Evolutionary conservation across 37 sponge, comb jelly and placozoan species (phyloP), one percentile per base, ranked within the genome.

Genomic region (Ephydatia muelleri): DNA sequence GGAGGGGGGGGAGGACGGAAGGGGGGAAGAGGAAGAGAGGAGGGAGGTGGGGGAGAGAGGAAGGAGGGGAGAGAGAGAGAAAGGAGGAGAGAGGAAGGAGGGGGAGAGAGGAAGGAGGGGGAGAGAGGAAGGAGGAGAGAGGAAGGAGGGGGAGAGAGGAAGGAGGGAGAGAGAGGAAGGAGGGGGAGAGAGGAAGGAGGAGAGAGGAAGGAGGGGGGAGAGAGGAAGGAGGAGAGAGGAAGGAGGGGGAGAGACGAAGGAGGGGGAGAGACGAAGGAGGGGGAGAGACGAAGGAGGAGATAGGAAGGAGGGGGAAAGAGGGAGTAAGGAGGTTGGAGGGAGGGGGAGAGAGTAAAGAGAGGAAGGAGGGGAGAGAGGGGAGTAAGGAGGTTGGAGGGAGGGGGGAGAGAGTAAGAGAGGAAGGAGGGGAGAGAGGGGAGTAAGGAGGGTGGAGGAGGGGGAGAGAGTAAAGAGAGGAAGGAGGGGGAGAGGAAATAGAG

Each of bases 11-110:
- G 66, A n/a, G 72, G n/a, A n/a, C n/a, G n/a, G n/a, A n/a, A n/a
- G 67, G 67, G 67, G 21, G 67, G 67, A 21, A 65, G 67, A 65
- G 67, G 67, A 21, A 65, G 67, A 65, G n/a, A n/a, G n/a, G n/a
- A n/a, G n/a, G n/a, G n/a, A n/a, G n/a, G n/a, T n/a, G n/a, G n/a
- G 71, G 70, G 82, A 36, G 49, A 70, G 82, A 38, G 71, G 40
- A 72, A 70, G 71, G 70, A 72, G 40, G 71, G 40, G 72, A 70
- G 71, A 70, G 82, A 70, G 67, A 65, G 67, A 65, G 67, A 65
- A 21, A 65, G 67, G 21, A 21, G 21, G 67, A 65, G n/a, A n/a
- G 67, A 65, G 67, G n/a, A n/a, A n/a, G n/a, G n/a, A n/a, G n/a
- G n/a, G n/a, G n/a, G n/a, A n/a, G n/a, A n/a, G n/a, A n/a, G n/a